Conservation (phyloP, 2,113 vertebrate species). For the Amazona vittata region DNA sequence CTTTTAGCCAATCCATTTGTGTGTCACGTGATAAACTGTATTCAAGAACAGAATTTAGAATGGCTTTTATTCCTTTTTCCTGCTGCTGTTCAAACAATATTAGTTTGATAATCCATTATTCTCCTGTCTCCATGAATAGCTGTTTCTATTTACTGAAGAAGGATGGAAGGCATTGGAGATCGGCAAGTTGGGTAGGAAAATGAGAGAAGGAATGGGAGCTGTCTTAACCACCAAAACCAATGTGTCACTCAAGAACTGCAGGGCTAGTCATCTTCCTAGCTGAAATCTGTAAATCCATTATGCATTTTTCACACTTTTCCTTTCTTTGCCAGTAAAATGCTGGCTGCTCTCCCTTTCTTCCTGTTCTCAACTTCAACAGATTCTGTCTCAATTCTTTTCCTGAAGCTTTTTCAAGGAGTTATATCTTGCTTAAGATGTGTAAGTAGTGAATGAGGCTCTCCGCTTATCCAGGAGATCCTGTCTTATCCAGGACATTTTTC, state of each 20-base stretch:
- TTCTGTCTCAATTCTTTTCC: background rate
- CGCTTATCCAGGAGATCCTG: background rate
- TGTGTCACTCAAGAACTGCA: background rate
- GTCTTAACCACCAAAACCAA: background rate
- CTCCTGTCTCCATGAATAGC: background rate
- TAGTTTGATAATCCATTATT: background rate
- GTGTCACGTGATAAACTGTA: background rate
- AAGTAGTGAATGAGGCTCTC: background rate
- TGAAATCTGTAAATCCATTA: background rate
- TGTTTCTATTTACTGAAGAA: background rate
- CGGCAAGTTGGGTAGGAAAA: background rate
- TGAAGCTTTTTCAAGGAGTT: background rate
- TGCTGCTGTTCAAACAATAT: background rate
- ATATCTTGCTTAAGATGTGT: background rate
- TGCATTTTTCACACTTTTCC: background rate
- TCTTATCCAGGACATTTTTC: background rate
- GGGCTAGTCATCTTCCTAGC: background rate
- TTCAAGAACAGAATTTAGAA: background rate
- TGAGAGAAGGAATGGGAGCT: background rate
- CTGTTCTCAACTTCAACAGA: background rate
- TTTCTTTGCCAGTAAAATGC: background rate
- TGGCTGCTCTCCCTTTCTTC: background rate
- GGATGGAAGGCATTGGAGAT: background rate
- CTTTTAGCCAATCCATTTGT: background rate
- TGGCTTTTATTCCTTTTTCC: rapidly evolving